phyloP scores from a whole-genome alignment of 2,113 vertebrate genomes.

The Sterrhoptilus dennistouni region DNA sequence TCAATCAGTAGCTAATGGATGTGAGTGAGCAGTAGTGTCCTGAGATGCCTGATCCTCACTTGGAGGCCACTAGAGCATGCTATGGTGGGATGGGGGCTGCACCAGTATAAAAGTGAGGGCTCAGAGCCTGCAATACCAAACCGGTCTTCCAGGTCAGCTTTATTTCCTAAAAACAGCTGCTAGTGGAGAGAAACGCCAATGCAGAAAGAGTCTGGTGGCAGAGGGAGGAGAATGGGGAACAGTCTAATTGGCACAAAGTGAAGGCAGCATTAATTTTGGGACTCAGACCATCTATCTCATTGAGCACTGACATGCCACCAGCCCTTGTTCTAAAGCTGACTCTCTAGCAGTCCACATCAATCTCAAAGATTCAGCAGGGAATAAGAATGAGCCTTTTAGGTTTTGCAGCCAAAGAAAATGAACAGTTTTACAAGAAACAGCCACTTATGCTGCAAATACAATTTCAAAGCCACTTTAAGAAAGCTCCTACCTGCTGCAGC shows the following conservation, averaged over 20 bases:
- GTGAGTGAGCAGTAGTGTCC: background rate
- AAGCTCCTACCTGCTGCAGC: background rate
- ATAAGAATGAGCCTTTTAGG: background rate
- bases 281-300: background rate
- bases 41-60: background rate
- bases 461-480: conserved; percentile 6
- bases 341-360: conserved; percentile 2
- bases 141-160: background rate
- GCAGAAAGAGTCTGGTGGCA: background rate
- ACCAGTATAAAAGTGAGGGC: background rate
- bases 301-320: background rate
- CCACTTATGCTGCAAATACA: background rate
- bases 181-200: background rate
- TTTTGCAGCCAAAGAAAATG: conserved; percentile 11
- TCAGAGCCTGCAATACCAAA: background rate
- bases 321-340: background rate
- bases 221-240: background rate
- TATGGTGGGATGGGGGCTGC: background rate
- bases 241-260: background rate
- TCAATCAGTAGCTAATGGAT: background rate
- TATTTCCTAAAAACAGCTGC: background rate
- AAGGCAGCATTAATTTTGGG: background rate
- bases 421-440: background rate
- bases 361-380: conserved; percentile 3
- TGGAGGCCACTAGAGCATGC: background rate